Conservation (phyloP, 2,797 vertebrate species). For the Syngnathus acus region DNA sequence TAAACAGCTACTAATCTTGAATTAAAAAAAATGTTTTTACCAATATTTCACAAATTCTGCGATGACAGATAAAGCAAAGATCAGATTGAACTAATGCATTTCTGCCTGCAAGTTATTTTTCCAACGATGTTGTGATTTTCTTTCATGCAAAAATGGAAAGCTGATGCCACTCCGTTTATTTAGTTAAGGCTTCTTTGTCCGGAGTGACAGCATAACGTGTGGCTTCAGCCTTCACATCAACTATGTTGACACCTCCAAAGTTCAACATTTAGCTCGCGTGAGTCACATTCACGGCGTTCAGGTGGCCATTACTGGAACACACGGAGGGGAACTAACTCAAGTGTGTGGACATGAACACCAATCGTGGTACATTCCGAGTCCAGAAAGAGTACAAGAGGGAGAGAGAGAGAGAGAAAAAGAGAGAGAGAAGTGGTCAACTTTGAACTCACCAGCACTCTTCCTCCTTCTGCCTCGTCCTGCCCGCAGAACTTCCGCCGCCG, state of each 20-base stretch:
- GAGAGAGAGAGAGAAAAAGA: conserved; percentile 12
- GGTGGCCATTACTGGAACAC: background rate
- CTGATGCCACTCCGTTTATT: background rate
- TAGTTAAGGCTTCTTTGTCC: background rate
- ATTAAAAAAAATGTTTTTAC: too few species aligned
- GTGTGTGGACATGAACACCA: background rate
- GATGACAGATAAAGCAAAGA: background rate
- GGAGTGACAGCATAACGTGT: background rate
- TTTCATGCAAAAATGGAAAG: background rate
- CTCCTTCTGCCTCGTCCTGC: conserved; percentile 47
- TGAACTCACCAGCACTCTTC: conserved; percentile 71
- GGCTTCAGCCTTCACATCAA: background rate
- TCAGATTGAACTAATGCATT: background rate
- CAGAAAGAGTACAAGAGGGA: background rate
- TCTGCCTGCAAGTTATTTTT: background rate
- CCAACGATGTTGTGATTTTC: background rate
- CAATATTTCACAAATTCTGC: background rate
- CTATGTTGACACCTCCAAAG: background rate
- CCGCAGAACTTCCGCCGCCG: conserved; percentile 16
- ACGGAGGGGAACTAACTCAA: background rate
- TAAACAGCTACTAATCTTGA: too few species aligned
- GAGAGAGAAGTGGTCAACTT: conserved; percentile 55
- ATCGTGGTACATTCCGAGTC: background rate
- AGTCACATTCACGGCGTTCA: background rate
- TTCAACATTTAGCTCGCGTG: background rate